Evolutionary conservation across 2,797 vertebrate species (phyloP).

Genomic region (Onychomys arenicola): DNA sequence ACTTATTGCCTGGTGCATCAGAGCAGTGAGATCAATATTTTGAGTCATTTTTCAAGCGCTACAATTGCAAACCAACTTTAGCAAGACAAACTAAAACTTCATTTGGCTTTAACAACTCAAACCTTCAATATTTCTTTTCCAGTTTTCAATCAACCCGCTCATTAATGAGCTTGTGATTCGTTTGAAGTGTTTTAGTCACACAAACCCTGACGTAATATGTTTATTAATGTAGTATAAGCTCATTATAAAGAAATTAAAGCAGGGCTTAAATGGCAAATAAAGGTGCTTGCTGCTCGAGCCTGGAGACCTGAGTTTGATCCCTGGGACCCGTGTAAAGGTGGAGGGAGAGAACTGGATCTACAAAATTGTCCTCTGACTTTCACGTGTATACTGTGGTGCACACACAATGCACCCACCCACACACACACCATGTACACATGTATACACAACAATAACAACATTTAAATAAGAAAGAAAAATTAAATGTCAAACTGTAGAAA

Average conservation of each 20-base stretch:
- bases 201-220: slow-evolving; percentile 30
- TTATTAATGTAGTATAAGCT: not conserved
- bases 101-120: slow-evolving; percentile 44
- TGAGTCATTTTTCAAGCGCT: slow-evolving; percentile 19
- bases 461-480: not conserved
- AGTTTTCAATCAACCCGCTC: not conserved
- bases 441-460: not conserved
- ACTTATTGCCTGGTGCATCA: slow-evolving; percentile 63
- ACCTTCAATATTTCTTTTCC: slow-evolving; percentile 51
- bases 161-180: slow-evolving; percentile 25
- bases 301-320: not conserved
- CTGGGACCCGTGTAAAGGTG: not conserved
- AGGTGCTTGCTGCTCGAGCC: not conserved
- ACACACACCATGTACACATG: not conserved
- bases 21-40: slow-evolving; percentile 67
- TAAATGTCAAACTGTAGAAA: slow-evolving; percentile 33
- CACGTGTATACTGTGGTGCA: too few relatives aligned
- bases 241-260: not conserved
- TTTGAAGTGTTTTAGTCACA: slow-evolving; percentile 45
- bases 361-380: not conserved
- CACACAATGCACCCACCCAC: not conserved
- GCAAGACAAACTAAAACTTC: slow-evolving; percentile 53
- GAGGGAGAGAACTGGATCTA: not conserved
- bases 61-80: slow-evolving; percentile 41
- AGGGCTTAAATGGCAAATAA: not conserved